These are phyloP conservation scores for Lycocerus yunnanus DNA, from an alignment of 2,888 invertebrate genomes.

Conservation along the genomic window DNA sequence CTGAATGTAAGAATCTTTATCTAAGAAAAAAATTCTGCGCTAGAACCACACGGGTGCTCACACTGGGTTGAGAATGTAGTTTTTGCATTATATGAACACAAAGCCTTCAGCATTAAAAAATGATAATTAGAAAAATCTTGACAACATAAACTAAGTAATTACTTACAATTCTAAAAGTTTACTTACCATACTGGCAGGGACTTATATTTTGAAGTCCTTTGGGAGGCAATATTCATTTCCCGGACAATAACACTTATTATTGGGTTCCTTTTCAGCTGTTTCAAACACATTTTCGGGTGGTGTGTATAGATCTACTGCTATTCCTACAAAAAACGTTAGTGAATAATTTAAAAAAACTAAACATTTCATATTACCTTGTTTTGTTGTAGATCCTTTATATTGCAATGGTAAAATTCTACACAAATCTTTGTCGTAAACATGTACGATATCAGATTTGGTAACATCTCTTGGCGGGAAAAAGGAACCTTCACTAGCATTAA, in stretches of 20 bases:
- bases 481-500: constrained; percentile 77
- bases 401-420: constrained; percentile 79
- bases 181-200: constrained; percentile 83
- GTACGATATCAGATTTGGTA: constrained; percentile 70
- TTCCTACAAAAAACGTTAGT: constrained; percentile 59
- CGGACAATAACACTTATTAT: constrained; percentile 78
- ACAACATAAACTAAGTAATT: neutral
- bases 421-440: constrained; percentile 85
- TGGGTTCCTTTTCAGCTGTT: constrained; percentile 66
- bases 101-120: no score
- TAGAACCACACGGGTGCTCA: no score
- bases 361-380: constrained; percentile 71
- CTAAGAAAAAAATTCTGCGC: no score
- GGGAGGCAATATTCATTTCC: constrained; percentile 71
- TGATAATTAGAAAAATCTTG: no score
- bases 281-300: constrained; percentile 74
- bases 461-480: constrained; percentile 81
- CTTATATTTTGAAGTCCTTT: constrained; percentile 84
- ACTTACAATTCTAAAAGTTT: neutral
- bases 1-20: no score
- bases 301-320: constrained; percentile 73
- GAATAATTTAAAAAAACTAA: no score
- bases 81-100: no score
- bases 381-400: constrained; percentile 69
- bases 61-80: no score